Base-by-base conservation (phyloP, 2,797 vertebrate genomes). In the Rhynchonycteris naso region DNA sequence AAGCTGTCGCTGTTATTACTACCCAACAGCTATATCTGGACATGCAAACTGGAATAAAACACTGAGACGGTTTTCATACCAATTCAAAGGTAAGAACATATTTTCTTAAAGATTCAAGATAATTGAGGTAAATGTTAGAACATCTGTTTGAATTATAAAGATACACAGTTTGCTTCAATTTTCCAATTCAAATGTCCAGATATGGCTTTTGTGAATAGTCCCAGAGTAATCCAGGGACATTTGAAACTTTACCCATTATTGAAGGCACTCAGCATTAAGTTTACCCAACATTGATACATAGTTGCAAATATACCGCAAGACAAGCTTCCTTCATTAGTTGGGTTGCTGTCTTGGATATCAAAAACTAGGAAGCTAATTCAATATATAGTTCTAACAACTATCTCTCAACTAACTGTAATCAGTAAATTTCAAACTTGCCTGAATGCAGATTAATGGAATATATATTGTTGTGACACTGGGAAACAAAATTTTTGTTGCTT, bases 31-130 rank as follows among this genome's bases (percentile, higher is more conserved):
- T 83, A 24, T 86, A 94, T 74, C 74, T 96, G 71, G 96, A 93
- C 43, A 81, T 93, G 85, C 81, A 97, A 97, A 97, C 93, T 96
- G 95, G 58, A 93, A 97, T 94, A 89, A 97, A 97, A 95, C 90
- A 96, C 66, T 93, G 52, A 84, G 72, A 72, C 63, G 65, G 63
- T 95, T 97, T 91, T 94, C 88, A 89, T 75, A 69, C 66, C 95
- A 96, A 95, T 96, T 93, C 88, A 97, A 92, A 96, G 86, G 91
- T 66, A 92, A 88, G 88, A 97, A 96, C n/a, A 89, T 61, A 91
- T 92, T 97, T 97, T 96, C 95, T 94, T 96, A 4, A 78, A 95
- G 80, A 95, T 83, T 93, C 82, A 92, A 81, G 71, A 91, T 96
- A 96, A 96, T 92, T 93, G 92, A 95, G 33, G 88, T 95, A 95